Evolutionary conservation across 2,113 vertebrate genomes (phyloP), one percentile per base, ranked within the genome.

Genomic region (Gracilinanus agilis): DNA sequence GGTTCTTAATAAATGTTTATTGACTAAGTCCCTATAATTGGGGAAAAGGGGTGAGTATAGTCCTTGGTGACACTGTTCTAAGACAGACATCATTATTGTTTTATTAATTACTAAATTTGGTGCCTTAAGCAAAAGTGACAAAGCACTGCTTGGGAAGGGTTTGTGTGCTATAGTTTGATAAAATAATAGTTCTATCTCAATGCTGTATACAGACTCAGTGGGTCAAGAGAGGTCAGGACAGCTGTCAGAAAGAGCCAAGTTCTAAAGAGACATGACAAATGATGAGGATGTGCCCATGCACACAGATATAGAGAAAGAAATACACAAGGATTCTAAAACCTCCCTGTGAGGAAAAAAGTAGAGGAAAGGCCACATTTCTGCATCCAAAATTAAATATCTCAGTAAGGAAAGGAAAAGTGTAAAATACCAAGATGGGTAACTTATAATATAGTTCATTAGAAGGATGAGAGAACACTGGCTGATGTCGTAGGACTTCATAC

Each of bases 91-190:
- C 90, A 27, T 56, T 88, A 19, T 53, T 93, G 34, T 55, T 89
- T 96, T 67, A 55, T 93, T 93, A 92, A 92, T 83, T 92, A 49
- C 7, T 88, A 49, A 40, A 88, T 95, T 93, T 92, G 54, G 27
- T 90, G 61, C 58, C 91, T 16, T 25, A 91, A 27, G 92, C 12
- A 93, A 95, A 96, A 92, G 1, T 90, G 54, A 34, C 44, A 83
- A 0, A 61, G 21, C 34, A 0, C 7, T 95, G 53, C 40, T 88
- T 94, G n/a, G 90, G 16, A 91, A 94, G 58, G 19, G 13, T 90
- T 94, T 93, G 94, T 44, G 92, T 92, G 93, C 54, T 91, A 90
- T 29, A 92, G 75, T 96, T 92, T 92, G 90, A 96, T 13, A 6
- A 1, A 25, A 55, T 49, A 24, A 16, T 55, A 55, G 29, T 93